These are phyloP conservation scores for Ormyrus thymus DNA, from an alignment of 2,888 invertebrate species.

Conservation along the genomic window DNA sequence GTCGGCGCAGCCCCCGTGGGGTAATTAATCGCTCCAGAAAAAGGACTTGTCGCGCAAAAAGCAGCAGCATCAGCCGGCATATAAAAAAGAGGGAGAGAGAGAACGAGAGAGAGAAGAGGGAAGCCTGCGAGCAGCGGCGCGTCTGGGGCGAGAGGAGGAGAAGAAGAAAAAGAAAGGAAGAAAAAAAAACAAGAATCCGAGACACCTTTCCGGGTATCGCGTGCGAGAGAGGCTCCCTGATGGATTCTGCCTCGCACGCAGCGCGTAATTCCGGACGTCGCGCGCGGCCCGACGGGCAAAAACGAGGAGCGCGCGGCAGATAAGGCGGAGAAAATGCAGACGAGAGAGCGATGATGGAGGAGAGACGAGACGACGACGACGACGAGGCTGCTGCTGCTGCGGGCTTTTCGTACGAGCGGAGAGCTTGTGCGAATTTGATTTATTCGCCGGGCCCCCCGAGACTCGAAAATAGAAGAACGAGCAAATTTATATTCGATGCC, in stretches of 20 bases:
- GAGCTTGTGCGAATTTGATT: too few relatives aligned
- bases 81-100: background rate
- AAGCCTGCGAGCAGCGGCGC: background rate
- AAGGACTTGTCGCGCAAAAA: constrained; percentile 1
- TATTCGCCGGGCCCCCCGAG: too few relatives aligned
- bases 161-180: background rate
- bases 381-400: background rate
- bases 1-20: constrained; percentile 3
- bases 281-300: constrained; percentile 27
- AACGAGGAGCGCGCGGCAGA: constrained; percentile 18
- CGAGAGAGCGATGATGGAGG: constrained; percentile 54
- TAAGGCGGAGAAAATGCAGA: constrained; percentile 60
- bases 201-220: constrained; percentile 53
- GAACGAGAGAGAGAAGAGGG: background rate
- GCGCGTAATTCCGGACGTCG: constrained; percentile 51
- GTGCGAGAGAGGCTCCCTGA: constrained; percentile 14
- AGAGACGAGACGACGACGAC: constrained; percentile 17
- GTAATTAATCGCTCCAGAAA: constrained; percentile 29
- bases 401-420: too few relatives aligned
- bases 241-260: constrained; percentile 35
- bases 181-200: constrained; percentile 41
- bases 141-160: background rate
- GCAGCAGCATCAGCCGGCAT: background rate
- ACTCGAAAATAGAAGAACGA: too few relatives aligned
- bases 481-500: too few relatives aligned